phyloP scores from a whole-genome alignment of 2,113 vertebrate species.

The Ameiurus melas region DNA sequence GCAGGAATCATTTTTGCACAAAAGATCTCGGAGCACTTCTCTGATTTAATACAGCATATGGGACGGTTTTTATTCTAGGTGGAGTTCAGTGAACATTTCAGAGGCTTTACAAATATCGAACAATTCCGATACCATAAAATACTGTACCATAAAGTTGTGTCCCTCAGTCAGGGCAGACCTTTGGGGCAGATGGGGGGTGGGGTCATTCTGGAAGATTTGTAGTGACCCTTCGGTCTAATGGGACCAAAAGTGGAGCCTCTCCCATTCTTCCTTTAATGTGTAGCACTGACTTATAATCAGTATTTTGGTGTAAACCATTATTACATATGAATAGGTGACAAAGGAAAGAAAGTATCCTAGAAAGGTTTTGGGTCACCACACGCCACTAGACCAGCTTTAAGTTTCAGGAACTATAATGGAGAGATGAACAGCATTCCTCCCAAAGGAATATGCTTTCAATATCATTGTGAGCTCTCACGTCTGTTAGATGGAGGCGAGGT shows the following conservation, averaged over 20 bases:
- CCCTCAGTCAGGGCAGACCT: neutral
- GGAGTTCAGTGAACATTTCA: neutral
- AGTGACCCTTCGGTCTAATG: neutral
- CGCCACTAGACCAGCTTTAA: neutral
- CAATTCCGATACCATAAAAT: neutral
- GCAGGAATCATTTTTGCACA: neutral
- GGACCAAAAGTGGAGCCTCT: neutral
- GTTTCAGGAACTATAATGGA: neutral
- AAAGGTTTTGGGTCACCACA: neutral
- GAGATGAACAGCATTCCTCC: neutral
- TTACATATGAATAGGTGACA: neutral
- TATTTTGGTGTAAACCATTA: neutral
- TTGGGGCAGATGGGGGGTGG: neutral
- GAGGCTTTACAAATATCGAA: neutral
- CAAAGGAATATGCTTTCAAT: neutral
- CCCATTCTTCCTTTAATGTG: neutral
- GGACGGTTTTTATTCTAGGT: neutral
- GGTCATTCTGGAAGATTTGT: neutral
- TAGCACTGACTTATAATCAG: neutral
- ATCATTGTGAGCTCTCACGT: neutral
- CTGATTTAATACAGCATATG: neutral
- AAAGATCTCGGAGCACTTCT: neutral
- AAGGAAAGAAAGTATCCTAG: neutral
- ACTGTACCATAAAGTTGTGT: neutral
- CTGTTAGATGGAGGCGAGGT: neutral